Percentiles rank a stretch among this genome's conserved stretches.
Conservation (phyloP, 1,140 invertebrate species). For the Caenorhabditis elegans region WBcel235 BX284603.4:13087501-13088000, state of each 20-base stretch:
- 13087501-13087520: no score
- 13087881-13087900: conserved; percentile 24
- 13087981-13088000: no score
- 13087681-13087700: not conserved
- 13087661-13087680: not conserved
- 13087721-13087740: no score
- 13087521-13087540: not conserved
- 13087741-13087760: not conserved
- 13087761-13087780: not conserved
- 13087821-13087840: not conserved
- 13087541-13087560: no score
- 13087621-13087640: not conserved
- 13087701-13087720: not conserved
- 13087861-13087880: not conserved
- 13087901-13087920: conserved; percentile 24
- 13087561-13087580: not conserved
- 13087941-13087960: no score
- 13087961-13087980: no score
- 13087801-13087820: not conserved
- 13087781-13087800: not conserved
- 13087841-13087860: not conserved
- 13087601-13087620: not conserved
- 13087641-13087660: not conserved
- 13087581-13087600: not conserved
- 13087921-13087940: conserved; percentile 3